These are phyloP conservation scores for Lordiphosa clarofinis DNA, from an alignment of 1,140 invertebrate genomes.

Conservation along the genomic window DNA sequence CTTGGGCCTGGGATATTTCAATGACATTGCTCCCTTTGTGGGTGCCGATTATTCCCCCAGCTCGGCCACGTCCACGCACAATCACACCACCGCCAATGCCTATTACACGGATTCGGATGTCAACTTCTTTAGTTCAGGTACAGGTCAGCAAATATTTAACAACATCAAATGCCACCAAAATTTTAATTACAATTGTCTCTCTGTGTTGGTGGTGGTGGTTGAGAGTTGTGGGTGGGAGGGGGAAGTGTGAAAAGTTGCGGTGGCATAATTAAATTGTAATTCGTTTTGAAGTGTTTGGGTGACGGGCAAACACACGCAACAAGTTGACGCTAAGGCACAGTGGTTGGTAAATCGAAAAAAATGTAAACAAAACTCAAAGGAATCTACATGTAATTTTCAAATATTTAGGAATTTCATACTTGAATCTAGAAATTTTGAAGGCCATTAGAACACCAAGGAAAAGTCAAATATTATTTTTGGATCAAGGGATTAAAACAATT, in stretches of 20 bases:
- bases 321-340: conserved; percentile 35
- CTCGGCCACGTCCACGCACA: conserved; percentile 7
- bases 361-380: background rate
- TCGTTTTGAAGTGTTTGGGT: conserved; percentile 63
- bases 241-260: conserved; percentile 45
- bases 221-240: conserved; percentile 48
- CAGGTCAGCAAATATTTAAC: conserved; percentile 65
- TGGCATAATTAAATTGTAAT: conserved; percentile 74
- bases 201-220: too few species aligned
- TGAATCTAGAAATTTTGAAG: too few species aligned
- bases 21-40: conserved; percentile 66
- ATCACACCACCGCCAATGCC: conserved; percentile 38
- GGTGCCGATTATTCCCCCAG: conserved; percentile 51
- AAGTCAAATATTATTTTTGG: too few species aligned
- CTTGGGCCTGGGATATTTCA: conserved; percentile 70
- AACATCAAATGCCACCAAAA: conserved; percentile 57
- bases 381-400: too few species aligned
- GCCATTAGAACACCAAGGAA: too few species aligned
- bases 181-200: conserved; percentile 63
- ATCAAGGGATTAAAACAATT: too few species aligned
- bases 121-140: conserved; percentile 78
- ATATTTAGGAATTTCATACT: too few species aligned
- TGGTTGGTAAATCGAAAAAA: conserved; percentile 1
- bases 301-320: conserved; percentile 50
- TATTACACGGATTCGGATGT: conserved; percentile 76